These are phyloP conservation scores for Thyatira batis DNA, from an alignment of 2,888 invertebrate species.

Conservation along the genomic window DNA sequence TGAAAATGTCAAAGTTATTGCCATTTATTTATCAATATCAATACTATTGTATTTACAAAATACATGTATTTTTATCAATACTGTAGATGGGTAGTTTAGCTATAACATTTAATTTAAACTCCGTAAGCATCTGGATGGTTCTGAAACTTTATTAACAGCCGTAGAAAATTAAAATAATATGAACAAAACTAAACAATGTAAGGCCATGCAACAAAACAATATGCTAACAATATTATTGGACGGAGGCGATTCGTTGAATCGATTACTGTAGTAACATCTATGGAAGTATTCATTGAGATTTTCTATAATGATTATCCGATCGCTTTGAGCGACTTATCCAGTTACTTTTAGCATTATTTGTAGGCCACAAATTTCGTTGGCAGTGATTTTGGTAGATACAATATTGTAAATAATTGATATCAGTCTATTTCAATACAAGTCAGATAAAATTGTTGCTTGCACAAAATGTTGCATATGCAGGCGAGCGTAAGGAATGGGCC, in stretches of 20 bases:
- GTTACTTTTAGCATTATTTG: conserved; percentile 4
- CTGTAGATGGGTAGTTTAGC: conserved; percentile 40
- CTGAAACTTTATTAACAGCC: conserved; percentile 21
- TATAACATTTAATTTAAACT: conserved; percentile 16
- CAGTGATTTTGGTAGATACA: conserved; percentile 71
- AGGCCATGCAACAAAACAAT: conserved; percentile 11
- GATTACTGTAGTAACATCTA: conserved; percentile 42
- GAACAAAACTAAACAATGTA: conserved; percentile 8
- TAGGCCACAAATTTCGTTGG: conserved; percentile 35
- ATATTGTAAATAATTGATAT: conserved; percentile 46
- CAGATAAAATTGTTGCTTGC: conserved; percentile 33
- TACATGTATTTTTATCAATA: conserved; percentile 53
- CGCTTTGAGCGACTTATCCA: not conserved
- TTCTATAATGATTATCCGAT: not conserved
- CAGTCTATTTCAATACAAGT: conserved; percentile 46
- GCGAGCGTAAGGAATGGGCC: conserved; percentile 4
- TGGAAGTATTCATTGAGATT: conserved; percentile 27
- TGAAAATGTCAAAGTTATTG: conserved; percentile 55
- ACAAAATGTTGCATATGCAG: conserved; percentile 6
- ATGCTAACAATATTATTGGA: conserved; percentile 57
- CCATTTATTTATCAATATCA: conserved; percentile 42
- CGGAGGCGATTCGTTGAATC: conserved; percentile 69
- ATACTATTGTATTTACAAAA: conserved; percentile 52
- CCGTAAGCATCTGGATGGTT: conserved; percentile 37
- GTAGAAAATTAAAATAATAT: conserved; percentile 5